phyloP scores from a whole-genome alignment of 1,140 invertebrate genomes.

The Hetaerina americana region DNA sequence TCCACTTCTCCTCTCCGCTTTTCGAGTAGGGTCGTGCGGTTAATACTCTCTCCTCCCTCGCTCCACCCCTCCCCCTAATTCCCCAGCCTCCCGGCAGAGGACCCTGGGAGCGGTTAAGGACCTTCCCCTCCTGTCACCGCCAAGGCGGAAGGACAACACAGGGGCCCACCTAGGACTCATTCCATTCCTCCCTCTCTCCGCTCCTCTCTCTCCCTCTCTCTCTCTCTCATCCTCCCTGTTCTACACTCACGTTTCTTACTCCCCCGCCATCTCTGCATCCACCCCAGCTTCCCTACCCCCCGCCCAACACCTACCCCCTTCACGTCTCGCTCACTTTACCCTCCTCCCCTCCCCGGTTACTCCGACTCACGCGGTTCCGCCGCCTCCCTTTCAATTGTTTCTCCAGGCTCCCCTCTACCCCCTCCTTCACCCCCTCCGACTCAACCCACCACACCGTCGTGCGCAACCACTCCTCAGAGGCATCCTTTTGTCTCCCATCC shows the following conservation, averaged over 20 bases:
- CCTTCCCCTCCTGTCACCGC: not conserved
- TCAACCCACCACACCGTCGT: no score
- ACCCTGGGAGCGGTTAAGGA: not conserved
- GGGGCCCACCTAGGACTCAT: not conserved
- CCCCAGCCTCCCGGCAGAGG: not conserved
- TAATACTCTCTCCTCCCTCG: not conserved
- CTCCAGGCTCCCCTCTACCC: not conserved
- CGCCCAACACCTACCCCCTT: no score
- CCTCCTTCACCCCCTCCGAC: not conserved
- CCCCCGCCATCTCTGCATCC: no score
- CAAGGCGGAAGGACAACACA: not conserved
- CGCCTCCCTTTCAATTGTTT: no score
- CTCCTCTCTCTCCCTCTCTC: not conserved
- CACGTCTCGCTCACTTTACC: no score
- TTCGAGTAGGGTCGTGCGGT: not conserved
- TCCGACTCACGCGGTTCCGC: no score
- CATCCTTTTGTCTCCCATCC: not conserved
- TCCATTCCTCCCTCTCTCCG: not conserved
- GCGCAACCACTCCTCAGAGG: not conserved
- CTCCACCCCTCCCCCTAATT: not conserved
- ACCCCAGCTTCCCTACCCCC: no score
- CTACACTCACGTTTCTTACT: no score
- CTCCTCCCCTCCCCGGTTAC: no score
- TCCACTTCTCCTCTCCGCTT: no score
- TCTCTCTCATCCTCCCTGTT: no score